Evolutionary conservation across 1,140 invertebrate species (phyloP), one percentile per base, ranked within the genome.

Genomic region (Berghia stephanieae): DNA sequence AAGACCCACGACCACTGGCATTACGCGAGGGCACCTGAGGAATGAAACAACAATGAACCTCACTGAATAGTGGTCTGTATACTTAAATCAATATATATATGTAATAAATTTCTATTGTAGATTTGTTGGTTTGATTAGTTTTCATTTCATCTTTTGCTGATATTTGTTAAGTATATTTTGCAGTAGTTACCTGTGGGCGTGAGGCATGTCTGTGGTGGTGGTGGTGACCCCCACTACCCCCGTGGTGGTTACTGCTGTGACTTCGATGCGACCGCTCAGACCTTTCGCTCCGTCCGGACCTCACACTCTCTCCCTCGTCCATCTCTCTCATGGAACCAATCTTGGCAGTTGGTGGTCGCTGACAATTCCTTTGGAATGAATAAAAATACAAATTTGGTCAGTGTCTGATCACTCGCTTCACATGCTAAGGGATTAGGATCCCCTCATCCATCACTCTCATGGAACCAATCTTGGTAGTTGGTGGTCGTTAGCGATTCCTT

Each of bases 201-300:
- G n/a, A n/a, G 27, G 74, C 72, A 78, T 34, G 46, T 24, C 40
- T 36, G 63, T 16, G 76, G n/a, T 80, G 80, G 13, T 79, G 78
- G 16, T 82, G 75, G 63, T 79, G 80, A 72, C 79, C 57, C 10
- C 73, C 46, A 36, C 44, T 52, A 68, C 27, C 43, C 57, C 46
- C 42, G 69, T 76, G 80, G 49, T 83, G 81, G 42, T 81, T 74
- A 66, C 81, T 84, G 49, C 80, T 75, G 79, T 88, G 86, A 76
- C 86, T 87, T 49, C 85, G 84, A 46, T 86, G 86, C 21, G 88
- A 89, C 27, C 86, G 81, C 69, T 88, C 87, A 13, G 88, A 89
- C 24, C 88, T 81, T 34, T 89, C 87, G 82, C 88, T 89, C 3
- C 87, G 83, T 21, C 84, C 88, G 16, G 88, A 89, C 36, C 85